phyloP scores from a whole-genome alignment of 2,888 invertebrate genomes.

The Ariolimax columbianus region DNA sequence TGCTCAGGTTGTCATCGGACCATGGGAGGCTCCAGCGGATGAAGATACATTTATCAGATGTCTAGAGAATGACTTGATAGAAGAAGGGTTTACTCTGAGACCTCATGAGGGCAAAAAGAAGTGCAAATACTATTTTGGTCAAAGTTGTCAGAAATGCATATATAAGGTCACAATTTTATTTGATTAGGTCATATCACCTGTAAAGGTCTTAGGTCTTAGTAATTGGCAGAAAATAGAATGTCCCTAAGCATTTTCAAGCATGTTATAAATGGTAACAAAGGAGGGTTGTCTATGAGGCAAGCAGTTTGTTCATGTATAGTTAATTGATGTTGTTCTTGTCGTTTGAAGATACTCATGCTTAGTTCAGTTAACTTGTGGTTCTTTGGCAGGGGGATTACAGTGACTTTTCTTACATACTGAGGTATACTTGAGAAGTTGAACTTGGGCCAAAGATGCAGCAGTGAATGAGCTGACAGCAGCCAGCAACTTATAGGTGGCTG shows the following conservation, averaged over 20 bases:
- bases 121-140: constrained; percentile 76
- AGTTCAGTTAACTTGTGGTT: no score
- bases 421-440: no score
- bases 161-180: constrained; percentile 68
- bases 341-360: no score
- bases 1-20: constrained; percentile 73
- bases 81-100: constrained; percentile 71
- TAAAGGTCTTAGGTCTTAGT: neutral
- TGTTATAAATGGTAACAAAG: neutral
- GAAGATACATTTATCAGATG: constrained; percentile 74
- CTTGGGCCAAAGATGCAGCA: no score
- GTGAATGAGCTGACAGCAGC: no score
- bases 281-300: no score
- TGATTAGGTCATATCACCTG: constrained; percentile 52
- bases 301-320: no score
- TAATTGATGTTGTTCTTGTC: no score
- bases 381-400: no score
- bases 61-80: constrained; percentile 71
- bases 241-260: neutral
- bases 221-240: no score
- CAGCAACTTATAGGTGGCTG: no score
- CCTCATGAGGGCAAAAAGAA: constrained; percentile 72
- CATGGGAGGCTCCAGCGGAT: constrained; percentile 73
- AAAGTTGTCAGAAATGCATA: constrained; percentile 74
- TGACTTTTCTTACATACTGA: no score